Percentiles rank a stretch among this genome's conserved stretches.
Evolutionary conservation across 1,140 invertebrate species (phyloP).

Genomic region (Palaemon carinicauda): DNA sequence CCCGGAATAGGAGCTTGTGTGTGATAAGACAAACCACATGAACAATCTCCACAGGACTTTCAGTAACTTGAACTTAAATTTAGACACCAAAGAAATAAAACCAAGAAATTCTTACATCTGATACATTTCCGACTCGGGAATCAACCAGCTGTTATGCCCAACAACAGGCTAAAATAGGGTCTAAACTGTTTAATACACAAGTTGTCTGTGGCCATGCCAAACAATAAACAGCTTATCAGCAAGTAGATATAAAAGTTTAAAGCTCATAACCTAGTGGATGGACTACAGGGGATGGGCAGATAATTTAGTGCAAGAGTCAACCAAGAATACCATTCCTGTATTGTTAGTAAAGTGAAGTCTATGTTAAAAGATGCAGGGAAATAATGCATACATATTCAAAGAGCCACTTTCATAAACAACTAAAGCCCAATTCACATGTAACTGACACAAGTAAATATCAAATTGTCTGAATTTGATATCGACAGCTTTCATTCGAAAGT

Average conservation of each 20-base stretch:
- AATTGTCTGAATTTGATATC: neutral
- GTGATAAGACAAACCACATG: constrained; percentile 55
- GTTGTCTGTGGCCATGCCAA: constrained; percentile 23
- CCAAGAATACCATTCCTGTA: constrained; percentile 13
- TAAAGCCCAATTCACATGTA: constrained; percentile 7
- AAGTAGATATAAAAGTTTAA: constrained; percentile 29
- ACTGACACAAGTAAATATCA: neutral
- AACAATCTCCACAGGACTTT: constrained; percentile 30
- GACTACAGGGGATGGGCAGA: constrained; percentile 14
- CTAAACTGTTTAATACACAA: neutral
- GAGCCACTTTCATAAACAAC: constrained; percentile 20
- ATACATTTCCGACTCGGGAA: too few species aligned
- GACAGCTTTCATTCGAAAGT: too few species aligned
- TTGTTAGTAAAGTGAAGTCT: constrained; percentile 19
- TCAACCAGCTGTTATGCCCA: too few species aligned
- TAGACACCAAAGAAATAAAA: constrained; percentile 22
- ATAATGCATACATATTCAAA: constrained; percentile 22
- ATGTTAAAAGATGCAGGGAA: constrained; percentile 36
- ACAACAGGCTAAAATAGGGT: too few species aligned
- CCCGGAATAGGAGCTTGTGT: constrained; percentile 60
- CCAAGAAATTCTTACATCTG: neutral
- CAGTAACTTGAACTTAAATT: neutral
- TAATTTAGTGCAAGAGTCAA: neutral
- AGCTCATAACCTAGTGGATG: constrained; percentile 25
- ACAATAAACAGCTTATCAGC: constrained; percentile 4